phyloP scores from a whole-genome alignment of 2,797 vertebrate species.

The Delichon dasypus region DNA sequence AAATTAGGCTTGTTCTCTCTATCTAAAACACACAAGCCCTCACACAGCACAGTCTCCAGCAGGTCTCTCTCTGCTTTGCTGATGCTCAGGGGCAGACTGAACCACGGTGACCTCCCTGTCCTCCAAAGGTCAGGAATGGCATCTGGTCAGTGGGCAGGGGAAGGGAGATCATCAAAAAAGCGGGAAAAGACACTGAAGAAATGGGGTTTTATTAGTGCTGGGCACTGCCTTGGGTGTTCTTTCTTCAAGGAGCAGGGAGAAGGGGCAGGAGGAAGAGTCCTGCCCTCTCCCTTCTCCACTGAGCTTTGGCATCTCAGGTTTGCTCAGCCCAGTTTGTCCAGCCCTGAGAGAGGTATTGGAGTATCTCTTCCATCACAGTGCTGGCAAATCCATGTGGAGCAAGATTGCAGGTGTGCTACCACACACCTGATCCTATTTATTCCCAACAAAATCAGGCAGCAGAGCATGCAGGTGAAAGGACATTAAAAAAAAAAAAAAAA shows the following conservation, averaged over 20 bases:
- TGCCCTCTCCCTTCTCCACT: neutral
- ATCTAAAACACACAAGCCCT: neutral
- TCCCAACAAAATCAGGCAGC: neutral
- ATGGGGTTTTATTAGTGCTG: neutral
- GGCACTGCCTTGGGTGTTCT: neutral
- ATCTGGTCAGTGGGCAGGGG: neutral
- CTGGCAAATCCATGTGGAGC: fast-evolving
- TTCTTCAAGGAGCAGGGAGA: neutral
- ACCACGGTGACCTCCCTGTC: neutral
- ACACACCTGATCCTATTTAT: neutral
- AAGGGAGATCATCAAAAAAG: neutral
- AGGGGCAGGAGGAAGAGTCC: neutral
- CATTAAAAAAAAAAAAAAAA: fast-evolving
- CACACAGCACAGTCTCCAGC: neutral
- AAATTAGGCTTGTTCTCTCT: slow-evolving; percentile 52
- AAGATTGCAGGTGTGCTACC: fast-evolving
- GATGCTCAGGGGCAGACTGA: neutral
- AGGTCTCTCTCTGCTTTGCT: neutral
- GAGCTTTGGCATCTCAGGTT: neutral
- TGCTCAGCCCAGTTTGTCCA: neutral
- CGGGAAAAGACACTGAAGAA: neutral
- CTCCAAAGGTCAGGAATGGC: neutral
- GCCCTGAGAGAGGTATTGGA: neutral
- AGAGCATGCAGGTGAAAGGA: neutral
- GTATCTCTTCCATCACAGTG: neutral